Evolutionary conservation across 2,888 invertebrate genomes (phyloP).

Genomic region (Andrena hattorfiana): DNA sequence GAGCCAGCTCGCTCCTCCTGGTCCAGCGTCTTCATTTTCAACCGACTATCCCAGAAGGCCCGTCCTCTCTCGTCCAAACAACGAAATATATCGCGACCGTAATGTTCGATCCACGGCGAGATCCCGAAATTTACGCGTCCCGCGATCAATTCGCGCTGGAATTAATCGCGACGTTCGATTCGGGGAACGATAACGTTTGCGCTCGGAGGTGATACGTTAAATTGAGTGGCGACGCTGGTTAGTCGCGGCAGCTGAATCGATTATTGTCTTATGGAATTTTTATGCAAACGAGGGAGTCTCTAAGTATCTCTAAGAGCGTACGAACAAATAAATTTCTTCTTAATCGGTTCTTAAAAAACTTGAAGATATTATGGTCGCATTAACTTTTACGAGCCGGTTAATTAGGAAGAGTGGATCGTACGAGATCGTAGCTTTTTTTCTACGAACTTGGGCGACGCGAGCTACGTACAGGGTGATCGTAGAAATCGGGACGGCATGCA

Average conservation of each 20-base stretch:
- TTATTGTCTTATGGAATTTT: conserved; percentile 2
- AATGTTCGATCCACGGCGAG: conserved; percentile 12
- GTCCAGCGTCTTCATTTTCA: conserved; percentile 45
- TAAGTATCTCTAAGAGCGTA: neutral
- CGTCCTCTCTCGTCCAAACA: conserved; percentile 18
- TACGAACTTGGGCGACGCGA: neutral
- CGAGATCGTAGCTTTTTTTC: too few species aligned
- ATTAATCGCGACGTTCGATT: conserved; percentile 36
- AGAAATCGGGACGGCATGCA: neutral
- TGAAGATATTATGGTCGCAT: neutral
- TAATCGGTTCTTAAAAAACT: neutral
- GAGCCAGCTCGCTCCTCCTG: neutral
- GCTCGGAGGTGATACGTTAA: neutral
- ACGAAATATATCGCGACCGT: conserved; percentile 53
- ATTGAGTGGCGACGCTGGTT: neutral
- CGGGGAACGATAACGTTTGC: conserved; percentile 12
- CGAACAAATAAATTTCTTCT: conserved; percentile 1
- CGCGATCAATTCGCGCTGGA: conserved; percentile 24
- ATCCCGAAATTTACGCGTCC: neutral
- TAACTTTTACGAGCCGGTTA: conserved; percentile 29
- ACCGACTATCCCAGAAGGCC: neutral
- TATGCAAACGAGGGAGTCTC: neutral
- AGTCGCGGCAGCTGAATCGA: neutral
- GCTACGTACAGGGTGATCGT: neutral
- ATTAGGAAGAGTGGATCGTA: neutral